These are phyloP conservation scores for Drosophila lacteicornis DNA, from an alignment of 1,140 invertebrate species.

Conservation along the genomic window DNA sequence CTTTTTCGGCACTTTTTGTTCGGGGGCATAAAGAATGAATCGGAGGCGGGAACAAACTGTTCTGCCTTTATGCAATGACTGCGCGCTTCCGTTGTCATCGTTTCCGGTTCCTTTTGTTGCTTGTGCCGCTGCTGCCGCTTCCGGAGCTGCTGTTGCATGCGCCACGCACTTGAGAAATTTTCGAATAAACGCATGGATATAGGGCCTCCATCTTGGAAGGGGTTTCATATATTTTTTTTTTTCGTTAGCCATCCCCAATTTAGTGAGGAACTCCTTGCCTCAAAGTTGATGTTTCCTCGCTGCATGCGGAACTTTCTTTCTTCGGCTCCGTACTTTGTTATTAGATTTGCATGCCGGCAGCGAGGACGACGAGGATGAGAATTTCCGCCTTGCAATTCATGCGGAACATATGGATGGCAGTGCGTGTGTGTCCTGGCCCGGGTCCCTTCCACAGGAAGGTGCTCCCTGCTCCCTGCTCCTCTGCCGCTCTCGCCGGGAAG, in stretches of 20 bases:
- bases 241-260: slow-evolving; percentile 31
- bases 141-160: slow-evolving; percentile 20
- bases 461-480: neutral
- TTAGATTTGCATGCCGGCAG: slow-evolving; percentile 66
- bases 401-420: slow-evolving; percentile 40
- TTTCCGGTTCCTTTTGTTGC: slow-evolving; percentile 31
- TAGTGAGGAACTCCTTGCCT: slow-evolving; percentile 36
- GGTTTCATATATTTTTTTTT: neutral
- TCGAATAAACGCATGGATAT: slow-evolving; percentile 54
- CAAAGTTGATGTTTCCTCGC: slow-evolving; percentile 49
- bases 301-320: slow-evolving; percentile 59
- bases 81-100: slow-evolving; percentile 54
- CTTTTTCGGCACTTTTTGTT: neutral
- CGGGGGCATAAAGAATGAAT: neutral
- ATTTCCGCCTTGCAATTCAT: slow-evolving; percentile 50
- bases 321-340: slow-evolving; percentile 52
- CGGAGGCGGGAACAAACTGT: slow-evolving; percentile 39
- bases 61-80: slow-evolving; percentile 59
- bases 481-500: slow-evolving; percentile 16
- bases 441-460: neutral
- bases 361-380: slow-evolving; percentile 18
- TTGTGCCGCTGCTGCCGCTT: slow-evolving; percentile 23
- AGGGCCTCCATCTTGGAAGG: neutral
- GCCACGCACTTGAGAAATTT: slow-evolving; percentile 50
- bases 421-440: slow-evolving; percentile 17